A percentile compares a stretch with the other conserved stretches of the same genome.
Conservation (phyloP, 2,113 vertebrate genomes). For the Circaetus cinerascens region DNA sequence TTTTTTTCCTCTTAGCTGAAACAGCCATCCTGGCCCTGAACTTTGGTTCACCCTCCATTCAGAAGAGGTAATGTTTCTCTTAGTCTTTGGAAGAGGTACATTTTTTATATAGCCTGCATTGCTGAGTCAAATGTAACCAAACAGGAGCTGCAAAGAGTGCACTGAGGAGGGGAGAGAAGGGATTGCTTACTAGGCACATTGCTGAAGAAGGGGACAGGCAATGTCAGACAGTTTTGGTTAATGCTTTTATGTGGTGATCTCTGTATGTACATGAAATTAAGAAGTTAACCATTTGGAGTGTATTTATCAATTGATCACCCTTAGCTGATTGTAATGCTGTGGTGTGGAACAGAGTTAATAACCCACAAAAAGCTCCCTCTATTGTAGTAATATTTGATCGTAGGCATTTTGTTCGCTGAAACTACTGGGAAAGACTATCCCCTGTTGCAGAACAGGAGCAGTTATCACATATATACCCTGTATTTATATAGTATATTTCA, state of each 20-base stretch:
- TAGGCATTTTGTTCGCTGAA: background rate
- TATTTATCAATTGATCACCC: background rate
- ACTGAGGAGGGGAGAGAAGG: background rate
- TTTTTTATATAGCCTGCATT: background rate
- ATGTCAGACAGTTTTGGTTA: background rate
- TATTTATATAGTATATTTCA: background rate
- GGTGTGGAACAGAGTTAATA: background rate
- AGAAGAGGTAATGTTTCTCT: background rate
- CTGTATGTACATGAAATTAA: background rate
- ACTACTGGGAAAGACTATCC: background rate
- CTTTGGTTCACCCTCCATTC: background rate
- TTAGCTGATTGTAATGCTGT: background rate
- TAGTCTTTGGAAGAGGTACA: background rate
- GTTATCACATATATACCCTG: background rate
- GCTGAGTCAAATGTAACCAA: background rate
- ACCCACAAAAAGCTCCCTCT: background rate
- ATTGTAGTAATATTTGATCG: background rate
- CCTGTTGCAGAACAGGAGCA: background rate
- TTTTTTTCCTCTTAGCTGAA: background rate
- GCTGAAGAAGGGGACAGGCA: background rate
- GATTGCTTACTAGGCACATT: background rate
- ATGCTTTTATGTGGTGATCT: background rate
- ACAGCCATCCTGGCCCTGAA: background rate
- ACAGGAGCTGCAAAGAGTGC: background rate
- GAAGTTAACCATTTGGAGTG: background rate